These are phyloP conservation scores for Adelphocoris suturalis DNA, from an alignment of 2,888 invertebrate species.

Conservation along the genomic window DNA sequence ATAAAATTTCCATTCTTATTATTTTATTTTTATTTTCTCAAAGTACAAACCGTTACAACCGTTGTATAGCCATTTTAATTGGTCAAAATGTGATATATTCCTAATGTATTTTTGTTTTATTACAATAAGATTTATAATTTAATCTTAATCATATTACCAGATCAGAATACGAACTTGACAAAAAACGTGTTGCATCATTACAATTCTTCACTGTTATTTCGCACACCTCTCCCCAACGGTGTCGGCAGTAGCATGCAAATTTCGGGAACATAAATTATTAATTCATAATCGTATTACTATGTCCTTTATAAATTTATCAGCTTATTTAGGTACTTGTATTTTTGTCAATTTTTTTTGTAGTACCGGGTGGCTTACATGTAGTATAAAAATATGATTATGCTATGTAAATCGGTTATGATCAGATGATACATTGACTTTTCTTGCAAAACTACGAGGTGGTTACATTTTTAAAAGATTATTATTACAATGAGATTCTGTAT, in stretches of 20 bases:
- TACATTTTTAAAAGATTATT: constrained; percentile 20
- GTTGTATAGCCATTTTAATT: constrained; percentile 7
- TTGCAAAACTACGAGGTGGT: constrained; percentile 53
- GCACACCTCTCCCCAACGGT: not conserved
- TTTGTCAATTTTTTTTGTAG: not conserved
- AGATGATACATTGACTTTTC: constrained; percentile 44
- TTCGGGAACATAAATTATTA: not conserved
- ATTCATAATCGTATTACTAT: not conserved
- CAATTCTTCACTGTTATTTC: not conserved
- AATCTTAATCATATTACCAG: too few species aligned
- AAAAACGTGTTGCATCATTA: constrained; percentile 22
- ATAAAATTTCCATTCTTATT: not conserved
- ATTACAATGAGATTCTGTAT: constrained; percentile 2
- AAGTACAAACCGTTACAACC: not conserved
- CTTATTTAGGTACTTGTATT: constrained; percentile 20
- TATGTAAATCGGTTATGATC: constrained; percentile 54
- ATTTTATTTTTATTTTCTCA: not conserved
- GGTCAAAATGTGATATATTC: constrained; percentile 21
- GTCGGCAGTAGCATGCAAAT: constrained; percentile 27
- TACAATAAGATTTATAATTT: too few species aligned
- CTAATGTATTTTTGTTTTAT: not conserved
- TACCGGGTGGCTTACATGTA: constrained; percentile 54
- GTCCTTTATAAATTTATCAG: constrained; percentile 33
- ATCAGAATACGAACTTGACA: too few species aligned
- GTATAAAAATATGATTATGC: constrained; percentile 65